Evolutionary conservation across 2,888 invertebrate species (phyloP).

Genomic region (Koerneria pararmatus): DNA sequence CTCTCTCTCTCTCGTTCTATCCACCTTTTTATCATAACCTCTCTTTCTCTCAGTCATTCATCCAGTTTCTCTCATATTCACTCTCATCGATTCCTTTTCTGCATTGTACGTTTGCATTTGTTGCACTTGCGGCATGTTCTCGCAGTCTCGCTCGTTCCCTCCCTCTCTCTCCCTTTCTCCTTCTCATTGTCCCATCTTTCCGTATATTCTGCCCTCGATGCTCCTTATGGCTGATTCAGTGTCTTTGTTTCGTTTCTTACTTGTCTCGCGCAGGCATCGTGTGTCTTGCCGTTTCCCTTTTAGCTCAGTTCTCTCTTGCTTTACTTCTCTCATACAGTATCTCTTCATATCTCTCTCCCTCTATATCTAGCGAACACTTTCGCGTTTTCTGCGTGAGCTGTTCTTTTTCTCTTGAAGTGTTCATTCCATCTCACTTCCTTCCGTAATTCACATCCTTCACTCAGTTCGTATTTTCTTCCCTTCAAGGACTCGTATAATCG

Average conservation of each 20-base stretch:
- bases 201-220: not conserved
- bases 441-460: not conserved
- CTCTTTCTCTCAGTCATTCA: too few relatives aligned
- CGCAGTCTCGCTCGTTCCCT: too few relatives aligned
- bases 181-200: not conserved
- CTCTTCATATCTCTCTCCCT: not conserved
- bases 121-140: too few relatives aligned
- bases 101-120: too few relatives aligned
- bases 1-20: constrained; percentile 14
- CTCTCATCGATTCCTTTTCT: too few relatives aligned
- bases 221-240: not conserved
- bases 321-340: not conserved
- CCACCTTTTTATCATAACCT: constrained; percentile 6
- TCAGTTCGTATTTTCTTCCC: not conserved
- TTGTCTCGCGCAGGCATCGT: too few relatives aligned
- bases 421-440: not conserved
- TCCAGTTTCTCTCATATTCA: too few relatives aligned
- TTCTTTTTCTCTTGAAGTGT: not conserved
- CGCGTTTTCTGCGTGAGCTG: not conserved
- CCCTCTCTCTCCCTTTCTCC: not conserved
- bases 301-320: not conserved
- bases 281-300: not conserved
- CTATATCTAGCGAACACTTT: not conserved
- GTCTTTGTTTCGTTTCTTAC: not conserved
- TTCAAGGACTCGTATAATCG: not conserved